A percentile compares a stretch with the other conserved stretches of the same genome.
phyloP scores from a whole-genome alignment of 2,113 vertebrate genomes.

The Tichodroma muraria region DNA sequence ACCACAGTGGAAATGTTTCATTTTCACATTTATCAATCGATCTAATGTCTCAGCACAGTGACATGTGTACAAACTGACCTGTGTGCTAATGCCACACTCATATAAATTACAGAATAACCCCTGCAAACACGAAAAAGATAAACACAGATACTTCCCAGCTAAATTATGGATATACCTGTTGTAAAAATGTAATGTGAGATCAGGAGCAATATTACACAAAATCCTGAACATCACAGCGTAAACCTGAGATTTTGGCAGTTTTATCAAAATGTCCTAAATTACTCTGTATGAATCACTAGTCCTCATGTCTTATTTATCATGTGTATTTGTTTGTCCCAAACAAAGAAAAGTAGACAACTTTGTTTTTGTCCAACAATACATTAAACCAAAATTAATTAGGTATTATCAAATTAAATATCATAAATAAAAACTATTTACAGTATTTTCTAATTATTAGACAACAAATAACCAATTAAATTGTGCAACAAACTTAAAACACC shows the following conservation, averaged over 20 bases:
- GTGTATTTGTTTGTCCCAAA: conserved; percentile 49
- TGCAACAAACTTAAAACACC: conserved; percentile 69
- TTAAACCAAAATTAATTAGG: conserved; percentile 58
- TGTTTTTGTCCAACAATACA: conserved; percentile 57
- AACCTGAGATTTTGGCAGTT: conserved; percentile 72
- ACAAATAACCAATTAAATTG: conserved; percentile 63
- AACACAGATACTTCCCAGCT: not conserved
- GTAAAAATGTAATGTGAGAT: conserved; percentile 30
- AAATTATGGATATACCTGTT: not conserved
- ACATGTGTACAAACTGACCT: not conserved
- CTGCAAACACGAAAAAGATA: not conserved
- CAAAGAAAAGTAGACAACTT: conserved; percentile 50
- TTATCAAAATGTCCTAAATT: conserved; percentile 64
- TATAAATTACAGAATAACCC: not conserved
- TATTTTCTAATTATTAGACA: conserved; percentile 54
- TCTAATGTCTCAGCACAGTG: not conserved
- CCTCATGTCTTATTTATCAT: conserved; percentile 32
- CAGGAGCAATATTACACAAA: conserved; percentile 39
- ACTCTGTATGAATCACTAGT: conserved; percentile 39
- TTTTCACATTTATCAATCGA: not conserved
- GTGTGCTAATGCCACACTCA: not conserved
- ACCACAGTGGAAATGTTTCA: not conserved
- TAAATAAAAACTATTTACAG: conserved; percentile 78
- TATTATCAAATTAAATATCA: conserved; percentile 78
- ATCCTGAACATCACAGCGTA: conserved; percentile 53